Base-by-base conservation (phyloP, 2,888 invertebrate species). In the Serrognathus titanus region DNA sequence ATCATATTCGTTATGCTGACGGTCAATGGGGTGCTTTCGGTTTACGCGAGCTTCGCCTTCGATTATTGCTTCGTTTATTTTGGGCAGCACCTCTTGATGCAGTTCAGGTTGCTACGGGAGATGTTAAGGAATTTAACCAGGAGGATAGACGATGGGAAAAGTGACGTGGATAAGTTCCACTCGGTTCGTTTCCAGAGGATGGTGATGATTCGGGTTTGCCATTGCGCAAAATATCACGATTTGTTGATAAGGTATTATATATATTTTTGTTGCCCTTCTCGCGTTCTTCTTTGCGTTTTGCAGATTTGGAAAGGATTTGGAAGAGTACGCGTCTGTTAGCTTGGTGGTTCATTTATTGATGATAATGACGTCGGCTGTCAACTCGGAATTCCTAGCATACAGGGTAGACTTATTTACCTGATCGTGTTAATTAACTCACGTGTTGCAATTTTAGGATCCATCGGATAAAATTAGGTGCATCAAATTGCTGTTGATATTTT, bases 21-120 rank as follows among this genome's bases (percentile, higher is more conserved):
- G 2, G 36, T 55, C 2, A 58, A 53, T 40, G 53, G 53, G 8
- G 31, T 50, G n/a, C 5, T 60, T 43, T 54, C 51, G 11, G 53
- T 60, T 3, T 7, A 55, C 9, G 41, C 43, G 2, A 53, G 55
- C 43, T 38, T 47, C n/a, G 43, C 52, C 45, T 58, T 45, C 13
- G 60, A 60, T 38, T 48, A 45, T 10, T 6, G 48, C 13, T 60
- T 53, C 50, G 45, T 60, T 7, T 60, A 60, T 46, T 53, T 60
- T n/a, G 46, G 53, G 2, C 60, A 60, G 51, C 55, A 52, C 24
- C 20, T 60, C 11, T 46, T 55, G 8, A 51, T 47, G 6, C 60
- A 60, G 45, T 58, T 55, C 46, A 20, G 47, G 10, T 39, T 60
- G 6, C 37, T 60, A 9, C 50, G 53, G 37, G 11, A 50, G 3